Percentiles rank a stretch among this genome's conserved stretches.
phyloP scores from a whole-genome alignment of 2,113 vertebrate species.

The Phycodurus eques region DNA sequence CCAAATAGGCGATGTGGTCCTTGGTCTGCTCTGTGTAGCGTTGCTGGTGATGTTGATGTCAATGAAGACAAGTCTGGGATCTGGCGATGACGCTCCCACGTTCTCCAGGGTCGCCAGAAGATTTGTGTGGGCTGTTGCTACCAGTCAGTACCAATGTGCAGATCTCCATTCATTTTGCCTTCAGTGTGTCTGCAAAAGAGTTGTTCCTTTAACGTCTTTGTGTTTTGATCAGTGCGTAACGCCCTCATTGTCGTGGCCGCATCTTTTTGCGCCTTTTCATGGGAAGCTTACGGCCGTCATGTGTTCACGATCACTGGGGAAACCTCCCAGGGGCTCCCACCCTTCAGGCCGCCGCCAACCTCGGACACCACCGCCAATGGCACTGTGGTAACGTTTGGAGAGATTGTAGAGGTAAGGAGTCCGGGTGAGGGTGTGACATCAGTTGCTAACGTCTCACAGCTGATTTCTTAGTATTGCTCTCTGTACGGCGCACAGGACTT shows the following conservation, averaged over 20 bases:
- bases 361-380: slow-evolving; percentile 75
- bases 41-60: slow-evolving; percentile 72
- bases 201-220: not conserved
- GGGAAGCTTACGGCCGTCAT: slow-evolving; percentile 72
- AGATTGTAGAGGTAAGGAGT: slow-evolving; percentile 78
- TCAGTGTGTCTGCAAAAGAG: not conserved
- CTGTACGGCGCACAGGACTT: slow-evolving; percentile 74
- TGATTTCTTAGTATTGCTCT: slow-evolving; percentile 2
- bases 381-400: slow-evolving; percentile 75
- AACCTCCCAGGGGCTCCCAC: slow-evolving; percentile 79
- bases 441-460: not conserved
- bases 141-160: slow-evolving; percentile 72
- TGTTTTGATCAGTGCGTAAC: slow-evolving; percentile 76
- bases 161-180: not conserved
- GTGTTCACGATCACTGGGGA: slow-evolving; percentile 84
- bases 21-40: slow-evolving; percentile 80
- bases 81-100: not conserved
- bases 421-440: not conserved
- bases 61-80: slow-evolving; percentile 75
- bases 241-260: slow-evolving; percentile 87
- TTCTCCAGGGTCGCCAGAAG: slow-evolving; percentile 60
- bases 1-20: slow-evolving; percentile 79
- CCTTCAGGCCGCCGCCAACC: slow-evolving; percentile 73
- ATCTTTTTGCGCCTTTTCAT: slow-evolving; percentile 82
- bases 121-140: slow-evolving; percentile 79